These are phyloP conservation scores for Fissipunctia ypsillon DNA, from an alignment of 2,888 invertebrate species.

Conservation along the genomic window DNA sequence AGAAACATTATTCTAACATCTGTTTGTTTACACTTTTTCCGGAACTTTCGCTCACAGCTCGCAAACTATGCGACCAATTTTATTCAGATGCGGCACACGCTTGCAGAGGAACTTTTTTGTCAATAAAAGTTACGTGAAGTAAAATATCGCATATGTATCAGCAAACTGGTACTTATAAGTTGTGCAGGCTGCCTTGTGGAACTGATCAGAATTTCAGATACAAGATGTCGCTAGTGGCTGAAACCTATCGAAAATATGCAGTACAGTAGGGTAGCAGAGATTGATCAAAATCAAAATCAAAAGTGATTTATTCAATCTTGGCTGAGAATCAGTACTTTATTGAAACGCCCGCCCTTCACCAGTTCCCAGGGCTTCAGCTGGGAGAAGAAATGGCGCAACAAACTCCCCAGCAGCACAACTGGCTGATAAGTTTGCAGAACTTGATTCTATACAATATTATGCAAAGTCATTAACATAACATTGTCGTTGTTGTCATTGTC, in stretches of 20 bases:
- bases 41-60: constrained; percentile 46
- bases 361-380: background rate
- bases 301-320: too few relatives aligned
- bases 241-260: background rate
- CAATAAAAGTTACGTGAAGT: constrained; percentile 38
- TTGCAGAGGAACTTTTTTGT: constrained; percentile 35
- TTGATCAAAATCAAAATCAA: background rate
- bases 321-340: background rate
- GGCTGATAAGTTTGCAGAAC: too few relatives aligned
- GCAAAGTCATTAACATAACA: too few relatives aligned
- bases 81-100: constrained; percentile 41
- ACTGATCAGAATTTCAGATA: constrained; percentile 5
- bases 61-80: constrained; percentile 22
- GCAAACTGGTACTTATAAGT: background rate
- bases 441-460: too few relatives aligned
- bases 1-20: constrained; percentile 34
- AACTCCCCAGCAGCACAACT: background rate
- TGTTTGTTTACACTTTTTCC: constrained; percentile 27
- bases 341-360: background rate
- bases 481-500: too few relatives aligned
- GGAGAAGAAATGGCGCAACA: background rate
- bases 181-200: background rate
- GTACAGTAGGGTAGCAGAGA: background rate
- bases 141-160: background rate
- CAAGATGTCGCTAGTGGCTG: background rate